Percentiles rank a stretch among this genome's conserved stretches.
Conservation (phyloP, 1,140 invertebrate genomes). For the Eumaeus atala region DNA sequence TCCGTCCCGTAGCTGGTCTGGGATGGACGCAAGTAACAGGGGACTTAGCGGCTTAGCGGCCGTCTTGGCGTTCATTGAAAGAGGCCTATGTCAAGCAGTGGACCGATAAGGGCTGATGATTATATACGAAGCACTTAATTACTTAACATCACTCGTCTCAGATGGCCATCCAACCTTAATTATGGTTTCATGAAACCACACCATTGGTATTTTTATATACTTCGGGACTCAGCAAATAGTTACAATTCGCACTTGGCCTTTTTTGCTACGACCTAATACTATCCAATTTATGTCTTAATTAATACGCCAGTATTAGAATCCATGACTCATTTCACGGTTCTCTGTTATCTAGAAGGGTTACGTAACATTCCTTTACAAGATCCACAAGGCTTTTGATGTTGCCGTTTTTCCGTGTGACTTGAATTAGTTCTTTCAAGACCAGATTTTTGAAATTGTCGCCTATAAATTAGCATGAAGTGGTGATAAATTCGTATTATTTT, state of each 20-base stretch:
- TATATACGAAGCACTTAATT: no score
- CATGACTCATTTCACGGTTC: slow-evolving; percentile 4
- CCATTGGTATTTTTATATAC: no score
- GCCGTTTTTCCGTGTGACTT: neutral
- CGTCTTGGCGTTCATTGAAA: no score
- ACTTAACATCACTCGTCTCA: no score
- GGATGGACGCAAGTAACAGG: no score
- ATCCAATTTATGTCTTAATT: slow-evolving; percentile 9
- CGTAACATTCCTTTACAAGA: neutral
- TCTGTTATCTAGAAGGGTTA: slow-evolving; percentile 5
- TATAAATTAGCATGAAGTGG: neutral
- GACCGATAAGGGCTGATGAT: no score
- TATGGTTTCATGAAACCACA: no score
- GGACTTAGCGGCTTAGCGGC: no score
- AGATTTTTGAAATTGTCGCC: neutral
- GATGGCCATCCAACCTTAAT: no score
- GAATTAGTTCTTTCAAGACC: neutral
- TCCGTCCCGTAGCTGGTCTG: no score
- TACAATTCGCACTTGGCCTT: neutral
- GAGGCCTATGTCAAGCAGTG: no score
- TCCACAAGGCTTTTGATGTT: neutral
- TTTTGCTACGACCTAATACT: neutral
- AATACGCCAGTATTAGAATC: neutral
- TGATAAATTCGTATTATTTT: neutral
- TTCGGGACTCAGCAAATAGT: no score